These are phyloP conservation scores for Stenodema calcarata DNA, from an alignment of 2,888 invertebrate genomes.

Conservation along the genomic window DNA sequence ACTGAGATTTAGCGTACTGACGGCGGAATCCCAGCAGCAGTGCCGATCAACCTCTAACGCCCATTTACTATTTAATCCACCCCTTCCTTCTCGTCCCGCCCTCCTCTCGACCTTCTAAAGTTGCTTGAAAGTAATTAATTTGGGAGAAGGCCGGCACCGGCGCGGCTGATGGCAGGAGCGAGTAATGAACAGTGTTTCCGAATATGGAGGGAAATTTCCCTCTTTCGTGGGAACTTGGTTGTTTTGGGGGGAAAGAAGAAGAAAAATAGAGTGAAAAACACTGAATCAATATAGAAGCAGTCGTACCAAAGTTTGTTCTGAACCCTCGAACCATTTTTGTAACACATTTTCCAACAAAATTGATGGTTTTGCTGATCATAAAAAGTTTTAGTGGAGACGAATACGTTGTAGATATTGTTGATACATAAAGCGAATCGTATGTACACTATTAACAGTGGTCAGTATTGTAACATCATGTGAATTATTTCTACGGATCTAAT, in stretches of 20 bases:
- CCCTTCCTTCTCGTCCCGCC: neutral
- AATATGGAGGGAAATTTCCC: neutral
- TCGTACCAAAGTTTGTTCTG: too few species aligned
- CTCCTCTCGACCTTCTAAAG: neutral
- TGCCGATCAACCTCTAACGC: neutral
- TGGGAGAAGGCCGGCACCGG: neutral
- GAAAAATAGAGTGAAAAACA: neutral
- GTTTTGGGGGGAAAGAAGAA: neutral
- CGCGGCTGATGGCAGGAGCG: neutral
- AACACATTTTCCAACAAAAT: too few species aligned
- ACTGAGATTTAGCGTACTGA: neutral
- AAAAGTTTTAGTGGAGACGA: too few species aligned
- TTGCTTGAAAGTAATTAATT: neutral
- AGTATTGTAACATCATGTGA: too few species aligned
- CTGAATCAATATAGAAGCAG: too few species aligned
- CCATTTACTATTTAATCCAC: neutral
- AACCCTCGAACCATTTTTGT: too few species aligned
- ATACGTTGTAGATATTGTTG: too few species aligned
- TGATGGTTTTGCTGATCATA: too few species aligned
- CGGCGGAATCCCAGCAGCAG: neutral
- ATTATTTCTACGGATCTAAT: too few species aligned
- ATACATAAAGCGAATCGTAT: too few species aligned
- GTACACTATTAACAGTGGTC: too few species aligned
- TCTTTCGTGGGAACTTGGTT: neutral
- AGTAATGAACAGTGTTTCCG: neutral